Evolutionary conservation across 2,888 invertebrate genomes (phyloP), one percentile per base, ranked within the genome.

Genomic region (Hoplodrina ambigua): DNA sequence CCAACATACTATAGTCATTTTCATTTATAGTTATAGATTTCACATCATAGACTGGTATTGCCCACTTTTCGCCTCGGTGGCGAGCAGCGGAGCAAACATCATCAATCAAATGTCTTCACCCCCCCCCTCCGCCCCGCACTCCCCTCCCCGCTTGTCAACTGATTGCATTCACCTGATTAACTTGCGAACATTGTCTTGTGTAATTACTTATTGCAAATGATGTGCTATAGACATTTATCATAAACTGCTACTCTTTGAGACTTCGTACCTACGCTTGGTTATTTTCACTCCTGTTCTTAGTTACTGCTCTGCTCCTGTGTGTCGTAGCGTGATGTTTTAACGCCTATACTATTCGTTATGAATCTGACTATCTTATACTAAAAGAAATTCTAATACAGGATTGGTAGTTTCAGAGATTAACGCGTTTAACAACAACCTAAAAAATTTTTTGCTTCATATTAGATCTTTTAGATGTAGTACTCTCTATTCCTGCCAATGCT

Each of bases 31-130:
- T 20, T 8, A 8, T 33, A 46, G 20, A 30, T 41, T 30, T 7
- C 41, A 20, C 56, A 49, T 15, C 60, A 53, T 20, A 15, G 46
- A 25, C 15, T 46, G 17, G 46, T 46, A 37, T 19, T 49, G 33
- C 15, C 63, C 19, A 58, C 25, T 62, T 56, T 46, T 57, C 25
- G 8, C 56, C 52, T 19, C n/a, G 25, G 62, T 56, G 58, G 58
- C 52, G 17, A 63, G 57, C 25, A n/a, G 25, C 37, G 25, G 73
- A 81, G 80, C 73, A 44, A 62, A 78, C 66, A 78, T 85, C 89
- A 90, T 89, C 86, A 88, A 89, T 89, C 89, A 89, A 75, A 77
- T 66, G 68, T 61, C 69, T 44, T 61, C 72, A 60, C 55, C 5
- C 50, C 6, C 75, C 62, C 72, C 72, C 64, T 61, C 63, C 67